These are phyloP conservation scores for Notothenia coriiceps DNA, from an alignment of 2,113 vertebrate species.

Conservation along the genomic window DNA sequence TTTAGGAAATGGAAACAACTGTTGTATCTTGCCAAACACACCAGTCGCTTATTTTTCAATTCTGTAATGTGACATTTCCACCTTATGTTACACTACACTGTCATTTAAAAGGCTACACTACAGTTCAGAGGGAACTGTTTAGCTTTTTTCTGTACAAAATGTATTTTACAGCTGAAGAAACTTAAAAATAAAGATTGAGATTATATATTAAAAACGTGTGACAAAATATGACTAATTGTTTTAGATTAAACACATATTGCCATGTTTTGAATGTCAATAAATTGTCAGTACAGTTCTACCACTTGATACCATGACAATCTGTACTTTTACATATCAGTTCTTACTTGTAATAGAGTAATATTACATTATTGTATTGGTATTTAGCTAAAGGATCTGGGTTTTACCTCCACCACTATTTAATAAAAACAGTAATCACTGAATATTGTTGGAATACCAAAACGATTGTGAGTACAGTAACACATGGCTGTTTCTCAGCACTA, in stretches of 20 bases:
- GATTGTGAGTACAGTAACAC: not conserved
- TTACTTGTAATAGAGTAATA: not conserved
- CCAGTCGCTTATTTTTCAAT: not conserved
- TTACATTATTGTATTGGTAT: not conserved
- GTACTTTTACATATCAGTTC: not conserved
- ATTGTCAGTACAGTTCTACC: not conserved
- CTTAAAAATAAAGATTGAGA: not conserved
- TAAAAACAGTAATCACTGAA: not conserved
- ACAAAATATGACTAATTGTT: not conserved
- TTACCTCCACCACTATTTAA: not conserved
- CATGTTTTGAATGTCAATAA: not conserved
- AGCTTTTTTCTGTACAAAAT: not conserved
- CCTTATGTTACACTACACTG: not conserved
- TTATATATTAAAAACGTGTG: not conserved
- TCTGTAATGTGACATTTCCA: not conserved
- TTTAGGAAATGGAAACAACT: not conserved
- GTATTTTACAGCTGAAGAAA: not conserved
- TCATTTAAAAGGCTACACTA: not conserved
- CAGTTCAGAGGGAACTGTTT: not conserved
- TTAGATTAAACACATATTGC: not conserved
- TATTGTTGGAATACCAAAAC: not conserved
- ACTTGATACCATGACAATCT: not conserved
- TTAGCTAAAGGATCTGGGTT: not conserved
- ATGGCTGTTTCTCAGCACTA: not conserved
- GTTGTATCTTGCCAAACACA: not conserved